These are phyloP conservation scores for Mesocricetus auratus DNA, from an alignment of 2,113 vertebrate genomes.

Conservation along the genomic window DNA sequence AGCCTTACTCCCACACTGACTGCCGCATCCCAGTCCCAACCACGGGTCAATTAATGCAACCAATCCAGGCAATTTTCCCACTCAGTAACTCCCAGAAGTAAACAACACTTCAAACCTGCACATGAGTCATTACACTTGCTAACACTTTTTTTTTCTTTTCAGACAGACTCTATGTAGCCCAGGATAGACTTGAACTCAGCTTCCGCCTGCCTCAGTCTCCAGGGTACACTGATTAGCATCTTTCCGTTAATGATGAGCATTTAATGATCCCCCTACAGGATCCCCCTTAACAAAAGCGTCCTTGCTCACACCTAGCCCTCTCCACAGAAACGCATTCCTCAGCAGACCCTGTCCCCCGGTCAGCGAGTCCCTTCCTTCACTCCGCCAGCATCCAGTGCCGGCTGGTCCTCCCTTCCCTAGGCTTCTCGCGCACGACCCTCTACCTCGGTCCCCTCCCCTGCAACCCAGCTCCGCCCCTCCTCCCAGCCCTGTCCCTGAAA, in stretches of 20 bases:
- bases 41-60: neutral
- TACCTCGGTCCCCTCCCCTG: neutral
- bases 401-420: neutral
- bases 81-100: neutral
- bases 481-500: neutral
- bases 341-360: neutral
- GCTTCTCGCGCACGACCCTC: neutral
- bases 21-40: neutral
- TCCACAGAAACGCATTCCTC: neutral
- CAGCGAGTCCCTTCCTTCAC: neutral
- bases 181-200: neutral
- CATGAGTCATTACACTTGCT: conserved; percentile 30
- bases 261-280: neutral
- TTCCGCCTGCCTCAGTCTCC: neutral
- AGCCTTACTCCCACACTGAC: neutral
- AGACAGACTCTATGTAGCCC: neutral
- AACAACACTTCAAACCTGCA: conserved; percentile 4
- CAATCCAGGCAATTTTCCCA: neutral
- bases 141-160: neutral
- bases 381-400: neutral
- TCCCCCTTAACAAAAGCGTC: neutral
- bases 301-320: neutral
- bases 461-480: neutral
- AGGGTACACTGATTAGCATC: neutral
- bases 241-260: neutral